These are phyloP conservation scores for Panulirus ornatus DNA, from an alignment of 1,140 invertebrate genomes.

Conservation along the genomic window DNA sequence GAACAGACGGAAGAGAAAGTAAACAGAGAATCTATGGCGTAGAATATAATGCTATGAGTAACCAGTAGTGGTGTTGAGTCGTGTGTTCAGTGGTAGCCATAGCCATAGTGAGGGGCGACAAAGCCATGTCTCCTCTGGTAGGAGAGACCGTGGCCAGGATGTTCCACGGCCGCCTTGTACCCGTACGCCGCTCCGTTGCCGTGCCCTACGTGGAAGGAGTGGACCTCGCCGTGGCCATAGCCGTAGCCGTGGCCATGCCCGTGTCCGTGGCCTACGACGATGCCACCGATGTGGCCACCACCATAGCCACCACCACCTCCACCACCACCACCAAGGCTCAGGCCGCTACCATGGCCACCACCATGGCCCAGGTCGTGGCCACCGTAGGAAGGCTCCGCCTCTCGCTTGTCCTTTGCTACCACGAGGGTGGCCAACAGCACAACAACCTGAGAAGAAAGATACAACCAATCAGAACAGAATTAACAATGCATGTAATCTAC, in stretches of 20 bases:
- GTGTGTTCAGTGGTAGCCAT: too few relatives aligned
- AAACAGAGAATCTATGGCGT: too few relatives aligned
- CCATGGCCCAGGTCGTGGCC: not conserved
- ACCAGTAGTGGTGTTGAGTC: too few relatives aligned
- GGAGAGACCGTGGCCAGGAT: slow-evolving; percentile 17
- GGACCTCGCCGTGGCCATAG: slow-evolving; percentile 24
- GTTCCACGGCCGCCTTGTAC: slow-evolving; percentile 1
- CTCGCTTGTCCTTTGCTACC: slow-evolving; percentile 28
- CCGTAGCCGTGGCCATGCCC: not conserved
- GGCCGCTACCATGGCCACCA: not conserved
- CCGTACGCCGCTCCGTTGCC: not conserved
- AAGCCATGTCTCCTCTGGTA: not conserved
- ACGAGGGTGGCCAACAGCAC: slow-evolving; percentile 19
- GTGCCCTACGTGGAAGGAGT: not conserved
- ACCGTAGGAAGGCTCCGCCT: slow-evolving; percentile 12
- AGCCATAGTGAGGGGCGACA: not conserved
- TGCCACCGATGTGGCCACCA: not conserved
- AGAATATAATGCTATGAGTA: too few relatives aligned
- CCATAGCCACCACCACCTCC: not conserved
- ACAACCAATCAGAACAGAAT: too few relatives aligned
- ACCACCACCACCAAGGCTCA: not conserved
- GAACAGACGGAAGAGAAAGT: too few relatives aligned
- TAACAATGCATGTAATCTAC: too few relatives aligned
- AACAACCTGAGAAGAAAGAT: not conserved
- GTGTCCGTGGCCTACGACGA: not conserved